phyloP scores from a whole-genome alignment of 1,140 invertebrate species.

The Onthophagus taurus region DNA sequence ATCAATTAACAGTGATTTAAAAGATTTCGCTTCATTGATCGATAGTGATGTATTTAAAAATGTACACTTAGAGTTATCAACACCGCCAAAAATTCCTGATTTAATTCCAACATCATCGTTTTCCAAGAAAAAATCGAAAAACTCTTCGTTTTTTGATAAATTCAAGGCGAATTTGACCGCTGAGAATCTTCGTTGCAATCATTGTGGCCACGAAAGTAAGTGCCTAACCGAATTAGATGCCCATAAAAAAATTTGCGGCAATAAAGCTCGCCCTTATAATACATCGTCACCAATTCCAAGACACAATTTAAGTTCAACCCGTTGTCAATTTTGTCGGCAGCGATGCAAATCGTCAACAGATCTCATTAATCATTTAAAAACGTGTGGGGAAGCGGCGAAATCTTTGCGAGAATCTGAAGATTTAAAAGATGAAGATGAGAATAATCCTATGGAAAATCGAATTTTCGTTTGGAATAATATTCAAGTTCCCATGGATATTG shows the following conservation, averaged over 20 bases:
- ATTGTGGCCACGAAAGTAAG: conserved; percentile 71
- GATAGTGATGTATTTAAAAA: conserved; percentile 36
- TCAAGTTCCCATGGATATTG: conserved; percentile 35
- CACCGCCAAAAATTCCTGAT: conserved; percentile 21
- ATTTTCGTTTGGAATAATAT: conserved; percentile 66
- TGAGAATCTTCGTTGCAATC: conserved; percentile 56
- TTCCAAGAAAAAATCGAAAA: conserved; percentile 51
- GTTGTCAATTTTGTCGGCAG: conserved; percentile 76
- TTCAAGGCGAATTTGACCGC: conserved; percentile 61
- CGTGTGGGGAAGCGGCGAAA: conserved; percentile 48
- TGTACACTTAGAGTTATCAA: not conserved
- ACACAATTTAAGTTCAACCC: conserved; percentile 54
- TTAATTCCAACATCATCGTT: conserved; percentile 31
- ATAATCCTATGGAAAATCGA: conserved; percentile 63
- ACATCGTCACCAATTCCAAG: conserved; percentile 31
- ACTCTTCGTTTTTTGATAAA: conserved; percentile 71
- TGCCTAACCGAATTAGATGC: conserved; percentile 71
- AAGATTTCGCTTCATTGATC: conserved; percentile 42
- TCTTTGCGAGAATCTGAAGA: conserved; percentile 21
- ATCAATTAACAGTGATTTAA: conserved; percentile 38
- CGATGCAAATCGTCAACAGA: conserved; percentile 73
- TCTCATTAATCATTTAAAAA: conserved; percentile 61
- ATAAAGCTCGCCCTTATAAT: conserved; percentile 38
- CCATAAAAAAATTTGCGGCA: conserved; percentile 60
- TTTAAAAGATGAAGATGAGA: conserved; percentile 34